Evolutionary conservation across 2,797 vertebrate species (phyloP).

Genomic region (Coccyzus lansbergi): DNA sequence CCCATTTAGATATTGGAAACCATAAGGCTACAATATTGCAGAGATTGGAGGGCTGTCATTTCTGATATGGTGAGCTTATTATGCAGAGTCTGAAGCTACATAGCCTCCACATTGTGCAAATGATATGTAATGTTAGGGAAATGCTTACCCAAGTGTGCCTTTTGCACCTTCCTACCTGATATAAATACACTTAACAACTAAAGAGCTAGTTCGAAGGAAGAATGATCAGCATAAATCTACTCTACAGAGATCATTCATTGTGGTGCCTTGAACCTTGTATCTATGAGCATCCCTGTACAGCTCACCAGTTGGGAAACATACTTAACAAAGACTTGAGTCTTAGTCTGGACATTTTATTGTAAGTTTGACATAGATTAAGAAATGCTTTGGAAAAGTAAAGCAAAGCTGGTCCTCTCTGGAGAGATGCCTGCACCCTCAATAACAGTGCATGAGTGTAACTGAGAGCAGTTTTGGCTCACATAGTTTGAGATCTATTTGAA

Average conservation of each 20-base stretch:
- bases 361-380: background rate
- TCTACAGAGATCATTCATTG: background rate
- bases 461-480: conserved; percentile 38
- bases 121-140: background rate
- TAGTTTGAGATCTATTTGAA: conserved; percentile 58
- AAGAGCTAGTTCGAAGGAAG: background rate
- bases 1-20: background rate
- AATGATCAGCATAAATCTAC: background rate
- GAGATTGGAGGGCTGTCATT: background rate
- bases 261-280: background rate
- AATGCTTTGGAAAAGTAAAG: background rate
- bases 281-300: background rate
- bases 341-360: background rate
- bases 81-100: background rate
- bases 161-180: background rate
- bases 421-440: background rate
- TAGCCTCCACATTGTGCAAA: background rate
- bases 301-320: background rate
- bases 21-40: background rate
- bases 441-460: background rate
- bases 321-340: background rate
- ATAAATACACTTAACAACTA: background rate
- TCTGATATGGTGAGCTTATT: background rate
- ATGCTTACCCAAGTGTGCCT: background rate
- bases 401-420: background rate